Conservation (phyloP, 2,888 invertebrate species). For the Coenonympha glycerion region DNA sequence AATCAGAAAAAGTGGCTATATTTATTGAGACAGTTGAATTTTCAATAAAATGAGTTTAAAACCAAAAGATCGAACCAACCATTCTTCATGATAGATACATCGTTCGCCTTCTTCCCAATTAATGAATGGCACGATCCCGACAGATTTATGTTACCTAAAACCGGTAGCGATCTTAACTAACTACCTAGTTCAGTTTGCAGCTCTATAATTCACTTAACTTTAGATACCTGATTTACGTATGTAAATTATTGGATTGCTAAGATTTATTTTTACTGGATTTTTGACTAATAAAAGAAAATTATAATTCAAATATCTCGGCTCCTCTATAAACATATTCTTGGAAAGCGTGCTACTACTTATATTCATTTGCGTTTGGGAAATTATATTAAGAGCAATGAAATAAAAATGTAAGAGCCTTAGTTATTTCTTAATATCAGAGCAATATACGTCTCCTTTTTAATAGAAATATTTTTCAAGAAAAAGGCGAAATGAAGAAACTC, state of each 20-base stretch:
- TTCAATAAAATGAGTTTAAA: background rate
- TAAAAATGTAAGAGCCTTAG: no score
- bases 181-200: slow-evolving; percentile 15
- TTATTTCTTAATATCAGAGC: no score
- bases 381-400: no score
- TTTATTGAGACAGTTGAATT: background rate
- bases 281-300: no score
- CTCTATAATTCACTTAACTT: slow-evolving; percentile 19
- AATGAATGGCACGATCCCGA: slow-evolving; percentile 16
- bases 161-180: slow-evolving; percentile 23
- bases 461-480: no score
- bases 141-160: slow-evolving; percentile 22
- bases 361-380: no score
- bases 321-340: no score
- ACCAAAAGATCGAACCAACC: slow-evolving; percentile 4
- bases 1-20: background rate
- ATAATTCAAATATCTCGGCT: no score
- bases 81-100: slow-evolving; percentile 14
- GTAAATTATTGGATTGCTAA: background rate
- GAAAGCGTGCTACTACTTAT: no score
- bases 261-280: background rate
- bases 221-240: slow-evolving; percentile 13
- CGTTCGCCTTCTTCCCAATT: slow-evolving; percentile 14
- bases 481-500: no score
- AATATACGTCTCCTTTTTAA: no score